Evolutionary conservation across 2,113 vertebrate species (phyloP).

Genomic region (Brachionichthys hirsutus): DNA sequence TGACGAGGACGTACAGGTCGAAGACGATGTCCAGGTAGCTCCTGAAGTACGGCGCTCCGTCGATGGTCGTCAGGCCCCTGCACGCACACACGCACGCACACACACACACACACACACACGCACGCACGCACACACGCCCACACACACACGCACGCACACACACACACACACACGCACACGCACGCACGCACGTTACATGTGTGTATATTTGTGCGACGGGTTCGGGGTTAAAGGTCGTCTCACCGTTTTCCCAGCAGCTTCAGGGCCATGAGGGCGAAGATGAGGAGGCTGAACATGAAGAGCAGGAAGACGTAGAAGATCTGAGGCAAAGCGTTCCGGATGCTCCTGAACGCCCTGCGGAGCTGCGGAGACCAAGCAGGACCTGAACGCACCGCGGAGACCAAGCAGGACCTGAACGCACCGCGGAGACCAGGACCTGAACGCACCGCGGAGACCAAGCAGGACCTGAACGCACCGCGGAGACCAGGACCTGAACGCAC

Average conservation of each 20-base stretch:
- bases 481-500: too few species aligned
- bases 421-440: too few species aligned
- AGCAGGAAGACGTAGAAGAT: slow-evolving; percentile 88
- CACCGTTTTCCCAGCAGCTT: slow-evolving; percentile 90
- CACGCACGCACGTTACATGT: neutral
- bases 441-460: too few species aligned
- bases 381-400: too few species aligned
- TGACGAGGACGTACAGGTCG: slow-evolving; percentile 92
- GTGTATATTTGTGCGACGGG: neutral
- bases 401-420: slow-evolving; percentile 35
- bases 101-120: neutral
- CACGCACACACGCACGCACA: neutral
- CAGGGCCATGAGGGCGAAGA: slow-evolving; percentile 93
- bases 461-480: too few species aligned
- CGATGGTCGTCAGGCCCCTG: slow-evolving; percentile 82
- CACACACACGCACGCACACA: neutral
- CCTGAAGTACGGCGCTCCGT: slow-evolving; percentile 85
- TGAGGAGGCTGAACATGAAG: slow-evolving; percentile 90
- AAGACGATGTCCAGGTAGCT: slow-evolving; percentile 87
- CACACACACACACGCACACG: neutral
- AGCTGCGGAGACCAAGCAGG: slow-evolving; percentile 76
- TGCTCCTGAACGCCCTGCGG: slow-evolving; percentile 87
- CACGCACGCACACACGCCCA: neutral
- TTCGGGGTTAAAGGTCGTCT: neutral
- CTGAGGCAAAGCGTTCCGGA: slow-evolving; percentile 89